Base-by-base conservation (phyloP, 2,888 invertebrate genomes). In the Busseola fusca region DNA sequence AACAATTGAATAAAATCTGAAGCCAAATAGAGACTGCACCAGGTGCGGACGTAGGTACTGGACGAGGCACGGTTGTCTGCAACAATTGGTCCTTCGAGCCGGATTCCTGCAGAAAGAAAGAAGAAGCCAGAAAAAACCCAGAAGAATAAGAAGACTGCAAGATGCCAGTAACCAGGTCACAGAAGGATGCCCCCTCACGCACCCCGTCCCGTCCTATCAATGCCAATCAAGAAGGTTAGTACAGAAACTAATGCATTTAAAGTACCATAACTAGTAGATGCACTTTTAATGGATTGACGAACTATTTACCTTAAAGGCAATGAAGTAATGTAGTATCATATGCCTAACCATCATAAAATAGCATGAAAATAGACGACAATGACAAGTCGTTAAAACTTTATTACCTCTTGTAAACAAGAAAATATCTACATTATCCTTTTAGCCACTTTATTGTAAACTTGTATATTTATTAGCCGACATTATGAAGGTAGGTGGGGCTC, bases 321-420 rank as follows among this genome's bases (percentile, higher is more conserved):
- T 50, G 30, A 2, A 42, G 18, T 50, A 64, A 50, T 34, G 16
- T 27, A 45, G 77, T 50, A 64, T n/a, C 67, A 45, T n/a, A 66
- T 73, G 59, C 40, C 25, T 52, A 45, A 50, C 37, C n/a, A 27
- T 1, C 50, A 27, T 65, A 72, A 65, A 66, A 75, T 9, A n/a
- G 16, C 21, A 71, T 67, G n/a, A 50, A 78, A 71, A 78, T 59
- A 69, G 66, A 67, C 69, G 34, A 45, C 64, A 69, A 56, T 52
- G 58, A 48, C 58, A 59, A 27, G 54, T 30, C 73, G 45, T 79
- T n/a, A 80, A 79, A 76, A 67, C 40, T 57, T 76, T 73, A 60
- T 69, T 67, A 64, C 18, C 52, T 27, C 52, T 60, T 76, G 80
- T 72, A 60, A 80, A 72, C 68, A 25, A 21, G 50, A 21, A 60